Evolutionary conservation across 2,888 invertebrate genomes (phyloP), one percentile per base, ranked within the genome.

Genomic region (Steinernema scapterisci): DNA sequence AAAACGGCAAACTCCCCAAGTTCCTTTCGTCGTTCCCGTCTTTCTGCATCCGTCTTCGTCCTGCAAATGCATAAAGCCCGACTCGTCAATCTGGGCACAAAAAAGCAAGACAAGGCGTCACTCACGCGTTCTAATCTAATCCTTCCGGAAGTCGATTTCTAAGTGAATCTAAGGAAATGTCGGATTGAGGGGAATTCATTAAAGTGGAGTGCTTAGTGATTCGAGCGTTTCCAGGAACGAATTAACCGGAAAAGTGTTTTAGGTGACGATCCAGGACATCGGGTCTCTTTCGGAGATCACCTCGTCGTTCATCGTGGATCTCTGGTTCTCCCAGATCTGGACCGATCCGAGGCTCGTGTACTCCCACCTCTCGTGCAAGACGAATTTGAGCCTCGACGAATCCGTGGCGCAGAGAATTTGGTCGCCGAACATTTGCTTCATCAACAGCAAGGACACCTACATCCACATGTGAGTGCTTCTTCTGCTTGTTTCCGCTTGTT

Each of bases 381-480:
- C 71, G 38, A 83, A 82, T 70, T 46, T 82, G 23, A 77, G 79
- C 2, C 74, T 83, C 13, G 82, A 82, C 63, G 75, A 82, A 71
- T 76, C 79, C 16, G 73, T 82, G 25, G 74, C 73, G 21, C 75
- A 78, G 27, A 63, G 77, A 56, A 51, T 82, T 31, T 82, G 82
- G 82, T 81, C 81, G n/a, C 82, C 82, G n/a, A 82, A 82, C 73
- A 76, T 81, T 23, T 79, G 80, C 75, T 82, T 82, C 71, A 80
- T 79, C 54, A 83, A 82, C 75, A 80, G 79, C 76, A 78, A 76
- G 27, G 70, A 75, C 45, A 81, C 78, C 25, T 79, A 80, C 54
- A 77, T 80, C 31, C 80, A 80, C 72, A 71, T 72, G 79, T 79
- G 7, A 51, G 78, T 38, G 9, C 3, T 6, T 38, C 9, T 9